A percentile compares a stretch with the other conserved stretches of the same genome.
phyloP scores from a whole-genome alignment of 2,888 invertebrate species.

The Drosophila conformis region DNA sequence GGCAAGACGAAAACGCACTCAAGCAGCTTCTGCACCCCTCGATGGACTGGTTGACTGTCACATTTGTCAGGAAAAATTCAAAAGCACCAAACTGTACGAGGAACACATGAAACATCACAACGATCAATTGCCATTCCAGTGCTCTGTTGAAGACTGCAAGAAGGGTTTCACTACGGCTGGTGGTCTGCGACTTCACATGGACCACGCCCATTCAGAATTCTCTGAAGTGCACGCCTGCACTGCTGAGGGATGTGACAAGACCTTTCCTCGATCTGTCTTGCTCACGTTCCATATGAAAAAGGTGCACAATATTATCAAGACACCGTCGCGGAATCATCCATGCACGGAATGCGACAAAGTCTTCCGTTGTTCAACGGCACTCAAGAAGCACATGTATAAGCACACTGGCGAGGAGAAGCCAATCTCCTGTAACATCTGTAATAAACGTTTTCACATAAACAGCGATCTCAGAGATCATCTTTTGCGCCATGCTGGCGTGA shows the following conservation, averaged over 20 bases:
- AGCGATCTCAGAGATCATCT: slow-evolving; percentile 83
- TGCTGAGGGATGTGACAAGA: slow-evolving; percentile 76
- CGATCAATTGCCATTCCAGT: slow-evolving; percentile 80
- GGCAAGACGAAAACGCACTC: slow-evolving; percentile 60
- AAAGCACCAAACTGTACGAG: slow-evolving; percentile 73
- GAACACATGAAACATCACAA: slow-evolving; percentile 82
- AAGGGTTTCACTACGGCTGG: slow-evolving; percentile 80
- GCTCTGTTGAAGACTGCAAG: slow-evolving; percentile 74
- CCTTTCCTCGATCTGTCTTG: slow-evolving; percentile 74
- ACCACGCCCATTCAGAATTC: slow-evolving; percentile 80
- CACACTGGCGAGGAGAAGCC: slow-evolving; percentile 83
- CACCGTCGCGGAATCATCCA: slow-evolving; percentile 68
- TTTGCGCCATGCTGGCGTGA: slow-evolving; percentile 83
- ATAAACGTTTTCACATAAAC: slow-evolving; percentile 81
- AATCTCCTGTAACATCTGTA: slow-evolving; percentile 80
- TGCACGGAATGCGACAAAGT: slow-evolving; percentile 82
- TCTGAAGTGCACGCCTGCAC: slow-evolving; percentile 74
- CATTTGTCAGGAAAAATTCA: slow-evolving; percentile 80
- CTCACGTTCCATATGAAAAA: slow-evolving; percentile 77
- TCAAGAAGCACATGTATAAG: slow-evolving; percentile 83
- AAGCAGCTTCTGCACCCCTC: slow-evolving; percentile 53
- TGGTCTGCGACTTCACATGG: slow-evolving; percentile 75
- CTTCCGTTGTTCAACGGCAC: slow-evolving; percentile 81
- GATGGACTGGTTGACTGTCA: slow-evolving; percentile 76
- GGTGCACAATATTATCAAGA: slow-evolving; percentile 73